Conservation (phyloP, 1,140 invertebrate species). For the Orussus abietinus region DNA sequence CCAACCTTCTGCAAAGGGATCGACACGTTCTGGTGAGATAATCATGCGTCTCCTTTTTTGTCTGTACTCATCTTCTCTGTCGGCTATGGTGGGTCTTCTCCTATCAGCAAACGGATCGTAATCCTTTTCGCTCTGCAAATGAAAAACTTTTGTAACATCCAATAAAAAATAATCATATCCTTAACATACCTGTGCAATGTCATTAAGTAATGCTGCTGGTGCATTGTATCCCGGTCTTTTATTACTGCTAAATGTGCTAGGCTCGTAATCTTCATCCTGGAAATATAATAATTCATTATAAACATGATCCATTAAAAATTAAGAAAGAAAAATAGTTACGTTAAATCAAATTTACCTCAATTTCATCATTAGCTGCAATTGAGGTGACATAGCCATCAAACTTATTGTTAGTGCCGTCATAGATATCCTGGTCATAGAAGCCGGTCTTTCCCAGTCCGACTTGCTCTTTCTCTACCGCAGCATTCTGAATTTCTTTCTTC, state of each 20-base stretch:
- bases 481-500: slow-evolving; percentile 70
- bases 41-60: slow-evolving; percentile 83
- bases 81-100: slow-evolving; percentile 84
- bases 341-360: slow-evolving; percentile 62
- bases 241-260: slow-evolving; percentile 62
- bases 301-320: background rate
- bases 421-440: slow-evolving; percentile 91
- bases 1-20: slow-evolving; percentile 97
- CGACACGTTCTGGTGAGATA: slow-evolving; percentile 92
- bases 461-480: slow-evolving; percentile 62
- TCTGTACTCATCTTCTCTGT: slow-evolving; percentile 95
- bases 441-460: slow-evolving; percentile 86
- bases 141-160: slow-evolving; percentile 11
- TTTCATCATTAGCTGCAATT: slow-evolving; percentile 90
- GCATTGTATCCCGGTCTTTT: slow-evolving; percentile 78
- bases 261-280: slow-evolving; percentile 83
- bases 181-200: slow-evolving; percentile 75
- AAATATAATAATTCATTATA: slow-evolving; percentile 26
- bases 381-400: slow-evolving; percentile 94
- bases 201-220: slow-evolving; percentile 83
- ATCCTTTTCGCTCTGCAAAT: slow-evolving; percentile 79
- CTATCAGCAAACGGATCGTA: slow-evolving; percentile 96
- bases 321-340: slow-evolving; percentile 3
- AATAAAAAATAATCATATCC: slow-evolving; percentile 12
- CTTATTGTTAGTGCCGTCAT: slow-evolving; percentile 77